Evolutionary conservation across 2,888 invertebrate genomes (phyloP).

Genomic region (Hirtodrosophila cameraria): DNA sequence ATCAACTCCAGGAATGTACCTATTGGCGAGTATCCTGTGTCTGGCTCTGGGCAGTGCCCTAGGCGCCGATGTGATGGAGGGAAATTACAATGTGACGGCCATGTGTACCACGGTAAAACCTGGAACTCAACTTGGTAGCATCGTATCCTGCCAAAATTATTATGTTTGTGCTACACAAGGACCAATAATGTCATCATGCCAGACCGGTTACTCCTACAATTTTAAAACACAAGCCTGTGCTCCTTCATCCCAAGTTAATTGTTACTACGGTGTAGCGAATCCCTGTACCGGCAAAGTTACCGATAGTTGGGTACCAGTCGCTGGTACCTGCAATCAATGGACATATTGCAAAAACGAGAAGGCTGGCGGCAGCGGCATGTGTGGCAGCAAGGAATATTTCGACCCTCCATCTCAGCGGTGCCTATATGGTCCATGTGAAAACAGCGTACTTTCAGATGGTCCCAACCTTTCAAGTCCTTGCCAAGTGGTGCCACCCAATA

Average conservation of each 20-base stretch:
- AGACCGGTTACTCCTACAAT: conserved; percentile 32
- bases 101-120: conserved; percentile 36
- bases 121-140: conserved; percentile 54
- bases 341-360: conserved; percentile 18
- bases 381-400: conserved; percentile 8
- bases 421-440: conserved; percentile 35
- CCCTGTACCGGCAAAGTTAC: conserved; percentile 29
- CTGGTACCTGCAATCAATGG: conserved; percentile 30
- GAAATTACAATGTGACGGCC: conserved; percentile 63
- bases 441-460: too few relatives aligned
- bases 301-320: conserved; percentile 40
- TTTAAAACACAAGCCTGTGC: conserved; percentile 14
- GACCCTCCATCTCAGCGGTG: not conserved
- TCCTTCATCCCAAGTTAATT: conserved; percentile 29
- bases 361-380: conserved; percentile 6
- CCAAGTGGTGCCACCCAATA: conserved; percentile 36
- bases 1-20: conserved; percentile 35
- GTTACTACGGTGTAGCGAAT: conserved; percentile 48
- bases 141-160: conserved; percentile 49
- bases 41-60: conserved; percentile 21
- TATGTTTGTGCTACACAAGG: conserved; percentile 40
- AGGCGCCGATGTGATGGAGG: conserved; percentile 36
- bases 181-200: conserved; percentile 29
- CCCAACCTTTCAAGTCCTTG: conserved; percentile 6
- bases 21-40: conserved; percentile 42